These are phyloP conservation scores for Pseudobourletiella spinata DNA, from an alignment of 1,140 invertebrate genomes.

Conservation along the genomic window DNA sequence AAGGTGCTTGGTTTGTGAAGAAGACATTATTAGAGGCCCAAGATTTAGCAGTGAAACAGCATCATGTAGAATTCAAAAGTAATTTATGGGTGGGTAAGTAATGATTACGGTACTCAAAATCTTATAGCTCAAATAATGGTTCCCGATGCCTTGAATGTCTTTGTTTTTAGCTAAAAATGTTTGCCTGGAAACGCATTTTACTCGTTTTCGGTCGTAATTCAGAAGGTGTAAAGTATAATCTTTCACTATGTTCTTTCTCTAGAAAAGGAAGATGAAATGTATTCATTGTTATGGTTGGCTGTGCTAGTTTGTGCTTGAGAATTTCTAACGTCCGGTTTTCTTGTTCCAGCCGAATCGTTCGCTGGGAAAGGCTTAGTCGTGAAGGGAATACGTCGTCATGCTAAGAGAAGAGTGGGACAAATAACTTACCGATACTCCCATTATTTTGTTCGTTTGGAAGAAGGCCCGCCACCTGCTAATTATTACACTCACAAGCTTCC, in stretches of 20 bases:
- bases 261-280: too few relatives aligned
- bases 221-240: too few relatives aligned
- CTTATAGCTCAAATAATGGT: too few relatives aligned
- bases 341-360: slow-evolving; percentile 81
- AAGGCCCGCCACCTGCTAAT: slow-evolving; percentile 70
- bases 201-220: too few relatives aligned
- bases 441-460: slow-evolving; percentile 83
- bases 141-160: too few relatives aligned
- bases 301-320: too few relatives aligned
- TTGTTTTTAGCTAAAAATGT: too few relatives aligned
- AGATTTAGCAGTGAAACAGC: slow-evolving; percentile 70
- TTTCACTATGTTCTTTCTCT: too few relatives aligned
- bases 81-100: slow-evolving; percentile 92
- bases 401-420: slow-evolving; percentile 54
- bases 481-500: slow-evolving; percentile 55
- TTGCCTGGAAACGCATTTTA: too few relatives aligned
- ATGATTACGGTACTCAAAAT: too few relatives aligned
- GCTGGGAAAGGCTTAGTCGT: slow-evolving; percentile 60
- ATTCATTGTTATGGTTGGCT: too few relatives aligned
- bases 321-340: too few relatives aligned
- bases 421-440: slow-evolving; percentile 72
- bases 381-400: slow-evolving; percentile 76
- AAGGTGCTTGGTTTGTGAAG: slow-evolving; percentile 69
- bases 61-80: slow-evolving; percentile 90
- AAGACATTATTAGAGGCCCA: slow-evolving; percentile 81